A percentile compares a stretch with the other conserved stretches of the same genome.
Conservation (phyloP, 2,888 invertebrate genomes). For the Cryptus armator region DNA sequence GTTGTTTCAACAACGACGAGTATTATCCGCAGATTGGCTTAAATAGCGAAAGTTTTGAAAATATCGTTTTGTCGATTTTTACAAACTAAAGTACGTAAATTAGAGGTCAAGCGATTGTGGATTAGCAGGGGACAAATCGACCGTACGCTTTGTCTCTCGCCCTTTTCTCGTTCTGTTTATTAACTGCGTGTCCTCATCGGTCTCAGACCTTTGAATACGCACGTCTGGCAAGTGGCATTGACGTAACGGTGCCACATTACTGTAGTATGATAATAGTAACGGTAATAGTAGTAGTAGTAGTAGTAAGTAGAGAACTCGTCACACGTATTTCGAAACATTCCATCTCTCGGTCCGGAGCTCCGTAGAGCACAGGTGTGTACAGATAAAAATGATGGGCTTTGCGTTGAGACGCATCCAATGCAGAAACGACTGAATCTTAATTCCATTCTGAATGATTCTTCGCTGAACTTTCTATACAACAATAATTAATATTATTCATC, state of each 20-base stretch:
- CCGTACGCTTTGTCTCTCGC: not conserved
- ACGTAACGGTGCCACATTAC: slow-evolving; percentile 23
- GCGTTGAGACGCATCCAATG: no score
- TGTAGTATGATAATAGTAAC: not conserved
- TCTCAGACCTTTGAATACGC: not conserved
- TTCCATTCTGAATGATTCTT: not conserved
- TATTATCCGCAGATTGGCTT: no score
- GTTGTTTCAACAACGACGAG: no score
- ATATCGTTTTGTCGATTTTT: no score
- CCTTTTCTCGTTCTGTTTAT: not conserved
- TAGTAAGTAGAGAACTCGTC: not conserved
- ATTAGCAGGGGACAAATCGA: not conserved
- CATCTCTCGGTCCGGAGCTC: no score
- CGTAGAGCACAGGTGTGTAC: no score
- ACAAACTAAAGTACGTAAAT: no score
- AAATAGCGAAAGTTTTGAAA: no score
- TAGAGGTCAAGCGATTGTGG: not conserved
- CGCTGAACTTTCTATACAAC: slow-evolving; percentile 6
- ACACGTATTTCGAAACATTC: slow-evolving; percentile 1
- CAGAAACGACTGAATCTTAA: no score
- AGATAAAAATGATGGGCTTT: no score
- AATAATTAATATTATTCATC: slow-evolving; percentile 23
- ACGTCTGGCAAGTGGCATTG: not conserved
- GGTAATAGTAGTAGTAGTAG: no score
- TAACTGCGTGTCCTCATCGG: not conserved